phyloP scores from a whole-genome alignment of 2,113 vertebrate species.

The Anser brachyrhynchus region DNA sequence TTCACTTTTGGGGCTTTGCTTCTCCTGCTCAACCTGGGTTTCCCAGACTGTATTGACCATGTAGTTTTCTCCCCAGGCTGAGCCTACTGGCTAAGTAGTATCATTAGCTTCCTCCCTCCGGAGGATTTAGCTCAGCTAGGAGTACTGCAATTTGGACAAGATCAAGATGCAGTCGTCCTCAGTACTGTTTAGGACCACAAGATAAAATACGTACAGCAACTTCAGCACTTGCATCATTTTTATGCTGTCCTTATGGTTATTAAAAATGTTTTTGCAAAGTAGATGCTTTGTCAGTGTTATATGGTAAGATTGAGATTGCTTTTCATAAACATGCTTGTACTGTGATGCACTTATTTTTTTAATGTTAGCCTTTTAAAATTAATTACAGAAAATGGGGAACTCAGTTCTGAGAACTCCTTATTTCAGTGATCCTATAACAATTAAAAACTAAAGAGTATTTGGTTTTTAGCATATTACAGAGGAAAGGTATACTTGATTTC shows the following conservation, averaged over 20 bases:
- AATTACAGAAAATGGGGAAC: background rate
- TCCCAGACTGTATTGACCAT: background rate
- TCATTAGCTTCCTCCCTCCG: background rate
- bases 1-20: background rate
- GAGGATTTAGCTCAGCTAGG: background rate
- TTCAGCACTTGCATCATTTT: background rate
- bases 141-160: background rate
- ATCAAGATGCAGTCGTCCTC: background rate
- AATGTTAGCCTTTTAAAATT: background rate
- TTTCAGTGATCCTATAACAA: background rate
- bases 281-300: background rate
- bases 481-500: background rate
- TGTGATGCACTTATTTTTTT: background rate
- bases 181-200: background rate
- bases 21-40: background rate
- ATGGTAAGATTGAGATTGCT: background rate
- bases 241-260: background rate
- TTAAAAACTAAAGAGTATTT: background rate
- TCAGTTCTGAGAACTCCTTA: background rate
- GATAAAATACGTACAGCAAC: background rate
- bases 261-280: background rate
- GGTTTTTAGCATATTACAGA: background rate
- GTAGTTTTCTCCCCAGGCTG: background rate
- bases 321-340: background rate
- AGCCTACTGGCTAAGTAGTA: background rate